Conservation (phyloP, 2,888 invertebrate species). For the Euclidia mi region DNA sequence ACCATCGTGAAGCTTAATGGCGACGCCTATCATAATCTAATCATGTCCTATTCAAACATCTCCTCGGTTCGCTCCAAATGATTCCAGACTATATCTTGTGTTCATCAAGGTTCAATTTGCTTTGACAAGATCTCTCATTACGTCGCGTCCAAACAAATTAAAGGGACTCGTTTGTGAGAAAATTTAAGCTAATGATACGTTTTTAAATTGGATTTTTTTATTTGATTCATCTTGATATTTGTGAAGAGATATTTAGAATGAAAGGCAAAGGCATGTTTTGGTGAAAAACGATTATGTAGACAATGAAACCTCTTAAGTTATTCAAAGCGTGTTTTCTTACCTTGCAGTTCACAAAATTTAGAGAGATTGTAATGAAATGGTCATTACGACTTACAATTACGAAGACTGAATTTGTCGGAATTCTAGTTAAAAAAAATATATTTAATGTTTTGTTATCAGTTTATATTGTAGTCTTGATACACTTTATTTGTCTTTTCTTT, state of each 20-base stretch:
- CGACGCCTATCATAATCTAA: constrained; percentile 51
- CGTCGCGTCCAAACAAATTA: constrained; percentile 50
- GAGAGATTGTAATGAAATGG: no score
- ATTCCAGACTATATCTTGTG: constrained; percentile 41
- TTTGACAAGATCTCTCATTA: constrained; percentile 49
- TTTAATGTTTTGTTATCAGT: no score
- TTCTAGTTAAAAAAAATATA: no score
- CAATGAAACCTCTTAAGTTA: constrained; percentile 2
- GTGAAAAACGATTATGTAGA: background rate
- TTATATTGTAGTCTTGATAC: no score
- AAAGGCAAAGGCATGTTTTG: background rate
- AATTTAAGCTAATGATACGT: constrained; percentile 48
- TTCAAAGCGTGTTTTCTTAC: background rate
- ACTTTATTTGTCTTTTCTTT: no score
- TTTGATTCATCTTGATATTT: constrained; percentile 26
- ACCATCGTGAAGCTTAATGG: constrained; percentile 34
- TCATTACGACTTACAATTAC: no score
- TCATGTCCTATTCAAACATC: constrained; percentile 51
- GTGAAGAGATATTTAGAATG: constrained; percentile 11
- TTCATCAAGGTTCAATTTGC: constrained; percentile 44
- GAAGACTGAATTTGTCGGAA: no score
- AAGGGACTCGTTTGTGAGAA: constrained; percentile 41
- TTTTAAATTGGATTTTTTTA: constrained; percentile 32
- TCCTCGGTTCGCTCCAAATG: constrained; percentile 23
- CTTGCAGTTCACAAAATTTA: background rate